phyloP scores from a whole-genome alignment of 2,797 vertebrate species.

The Cichlasoma orientale region DNA sequence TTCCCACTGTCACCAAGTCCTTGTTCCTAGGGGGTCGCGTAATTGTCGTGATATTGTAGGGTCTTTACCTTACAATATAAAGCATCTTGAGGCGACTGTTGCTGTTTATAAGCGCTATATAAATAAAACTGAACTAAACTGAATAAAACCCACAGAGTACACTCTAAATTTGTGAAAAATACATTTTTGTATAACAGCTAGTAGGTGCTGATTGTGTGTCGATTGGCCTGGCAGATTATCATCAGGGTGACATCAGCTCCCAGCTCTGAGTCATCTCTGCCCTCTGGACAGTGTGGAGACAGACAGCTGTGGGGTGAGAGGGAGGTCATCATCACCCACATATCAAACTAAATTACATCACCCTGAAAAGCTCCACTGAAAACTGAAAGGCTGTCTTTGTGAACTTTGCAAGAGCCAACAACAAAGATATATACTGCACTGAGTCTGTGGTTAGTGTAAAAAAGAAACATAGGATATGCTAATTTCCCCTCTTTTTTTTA shows the following conservation, averaged over 20 bases:
- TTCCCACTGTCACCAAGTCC: too few species aligned
- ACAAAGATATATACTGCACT: conserved; percentile 1
- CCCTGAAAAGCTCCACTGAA: conserved; percentile 36
- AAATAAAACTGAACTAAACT: neutral
- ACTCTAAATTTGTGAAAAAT: conserved; percentile 10
- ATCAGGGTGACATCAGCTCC: conserved; percentile 68
- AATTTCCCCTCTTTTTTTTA: conserved; percentile 28
- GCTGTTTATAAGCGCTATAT: neutral
- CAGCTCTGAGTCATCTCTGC: conserved; percentile 63
- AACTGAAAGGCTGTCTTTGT: conserved; percentile 33
- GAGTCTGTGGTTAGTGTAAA: conserved; percentile 39
- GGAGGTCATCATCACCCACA: conserved; percentile 61
- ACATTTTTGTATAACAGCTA: neutral
- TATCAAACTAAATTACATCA: conserved; percentile 68
- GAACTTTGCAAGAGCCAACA: conserved; percentile 15
- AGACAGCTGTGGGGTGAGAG: conserved; percentile 52
- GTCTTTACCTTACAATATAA: neutral
- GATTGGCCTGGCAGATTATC: conserved; percentile 44
- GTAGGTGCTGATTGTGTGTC: conserved; percentile 35
- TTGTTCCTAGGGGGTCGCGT: too few species aligned
- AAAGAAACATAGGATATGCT: conserved; percentile 23
- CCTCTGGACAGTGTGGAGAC: conserved; percentile 41
- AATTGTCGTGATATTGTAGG: too few species aligned
- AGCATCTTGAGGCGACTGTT: neutral
- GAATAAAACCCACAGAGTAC: neutral